These are phyloP conservation scores for Tromatobia lineatoria DNA, from an alignment of 2,888 invertebrate species.

Conservation along the genomic window DNA sequence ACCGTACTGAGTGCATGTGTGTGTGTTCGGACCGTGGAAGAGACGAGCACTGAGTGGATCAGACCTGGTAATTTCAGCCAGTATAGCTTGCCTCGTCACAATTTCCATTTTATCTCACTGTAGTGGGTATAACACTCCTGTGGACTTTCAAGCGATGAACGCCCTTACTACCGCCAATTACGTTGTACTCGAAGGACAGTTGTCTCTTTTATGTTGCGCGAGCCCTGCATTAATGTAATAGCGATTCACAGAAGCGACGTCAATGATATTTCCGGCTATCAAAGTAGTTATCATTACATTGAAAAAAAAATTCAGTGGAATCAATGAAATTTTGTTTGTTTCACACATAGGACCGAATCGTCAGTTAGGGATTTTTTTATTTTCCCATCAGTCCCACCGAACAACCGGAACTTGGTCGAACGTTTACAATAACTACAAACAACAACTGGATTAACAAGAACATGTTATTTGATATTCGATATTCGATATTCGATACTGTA, in stretches of 20 bases:
- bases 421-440: too few species aligned
- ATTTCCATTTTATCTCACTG: slow-evolving; percentile 16
- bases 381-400: too few species aligned
- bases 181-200: neutral
- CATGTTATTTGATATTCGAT: too few species aligned
- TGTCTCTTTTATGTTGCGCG: neutral
- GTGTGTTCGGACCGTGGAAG: neutral
- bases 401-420: too few species aligned
- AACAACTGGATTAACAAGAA: too few species aligned
- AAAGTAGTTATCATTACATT: too few species aligned
- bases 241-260: neutral
- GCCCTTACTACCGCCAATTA: neutral
- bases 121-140: neutral
- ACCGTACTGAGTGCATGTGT: neutral
- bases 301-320: too few species aligned
- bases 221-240: neutral
- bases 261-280: too few species aligned
- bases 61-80: slow-evolving; percentile 16
- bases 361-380: too few species aligned
- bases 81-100: neutral
- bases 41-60: slow-evolving; percentile 1
- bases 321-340: too few species aligned
- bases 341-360: too few species aligned
- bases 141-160: neutral
- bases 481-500: too few species aligned